phyloP scores from a whole-genome alignment of 2,888 invertebrate species.

The Orthosia incerta region DNA sequence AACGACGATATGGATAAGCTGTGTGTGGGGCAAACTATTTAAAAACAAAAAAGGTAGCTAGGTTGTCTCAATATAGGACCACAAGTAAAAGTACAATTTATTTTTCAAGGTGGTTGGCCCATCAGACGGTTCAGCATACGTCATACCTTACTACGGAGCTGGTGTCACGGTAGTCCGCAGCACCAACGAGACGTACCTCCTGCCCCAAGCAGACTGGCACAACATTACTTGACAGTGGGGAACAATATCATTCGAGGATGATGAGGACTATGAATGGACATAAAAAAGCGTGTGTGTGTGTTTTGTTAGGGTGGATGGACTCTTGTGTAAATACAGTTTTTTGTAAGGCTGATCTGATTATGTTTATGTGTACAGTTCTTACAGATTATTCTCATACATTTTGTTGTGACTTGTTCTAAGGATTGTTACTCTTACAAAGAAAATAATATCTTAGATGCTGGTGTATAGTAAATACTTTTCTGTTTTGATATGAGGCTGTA shows the following conservation, averaged over 20 bases:
- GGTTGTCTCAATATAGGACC: no score
- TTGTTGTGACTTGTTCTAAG: conserved; percentile 4
- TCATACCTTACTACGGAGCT: conserved; percentile 98
- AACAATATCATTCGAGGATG: conserved; percentile 86
- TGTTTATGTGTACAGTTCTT: conserved; percentile 16
- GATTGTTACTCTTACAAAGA: background rate
- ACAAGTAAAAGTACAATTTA: background rate
- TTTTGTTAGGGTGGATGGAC: conserved; percentile 32
- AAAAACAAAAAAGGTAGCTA: no score
- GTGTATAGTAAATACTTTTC: background rate
- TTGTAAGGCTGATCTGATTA: conserved; percentile 32
- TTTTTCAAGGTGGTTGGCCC: conserved; percentile 94
- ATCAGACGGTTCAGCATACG: conserved; percentile 98
- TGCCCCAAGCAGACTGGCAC: conserved; percentile 95
- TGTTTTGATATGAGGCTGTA: background rate
- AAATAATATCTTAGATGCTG: background rate
- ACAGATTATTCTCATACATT: background rate
- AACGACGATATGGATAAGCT: no score
- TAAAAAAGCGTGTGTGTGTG: conserved; percentile 68
- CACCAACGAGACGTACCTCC: conserved; percentile 96
- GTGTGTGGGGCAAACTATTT: no score
- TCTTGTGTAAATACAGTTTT: conserved; percentile 24
- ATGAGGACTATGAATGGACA: conserved; percentile 89
- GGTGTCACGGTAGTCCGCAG: conserved; percentile 95
- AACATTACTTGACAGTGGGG: conserved; percentile 91